A percentile compares a stretch with the other conserved stretches of the same genome.
These are phyloP conservation scores for Saturnia japonica DNA, from an alignment of 2,888 invertebrate genomes.

Conservation along the genomic window DNA sequence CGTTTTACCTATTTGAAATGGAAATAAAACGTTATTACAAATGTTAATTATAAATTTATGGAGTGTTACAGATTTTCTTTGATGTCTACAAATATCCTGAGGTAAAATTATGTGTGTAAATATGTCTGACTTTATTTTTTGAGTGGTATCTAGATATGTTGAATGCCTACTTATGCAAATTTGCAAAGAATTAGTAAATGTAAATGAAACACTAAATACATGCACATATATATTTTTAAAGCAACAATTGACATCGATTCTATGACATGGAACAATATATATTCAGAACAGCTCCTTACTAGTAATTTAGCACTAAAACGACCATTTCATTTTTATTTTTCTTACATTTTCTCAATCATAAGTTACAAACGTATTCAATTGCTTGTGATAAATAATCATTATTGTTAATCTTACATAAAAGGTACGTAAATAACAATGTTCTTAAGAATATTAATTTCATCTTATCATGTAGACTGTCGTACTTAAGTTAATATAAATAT, in stretches of 20 bases:
- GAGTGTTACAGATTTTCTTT: not conserved
- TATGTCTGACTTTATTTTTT: not conserved
- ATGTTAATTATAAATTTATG: not conserved
- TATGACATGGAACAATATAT: constrained; percentile 42
- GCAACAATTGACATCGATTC: constrained; percentile 47
- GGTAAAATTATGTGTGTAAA: not conserved
- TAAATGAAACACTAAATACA: constrained; percentile 18
- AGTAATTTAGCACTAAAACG: not conserved
- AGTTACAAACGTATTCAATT: not conserved
- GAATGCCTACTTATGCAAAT: too few species aligned
- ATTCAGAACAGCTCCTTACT: constrained; percentile 24
- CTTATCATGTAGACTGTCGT: not conserved
- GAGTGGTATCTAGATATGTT: too few species aligned
- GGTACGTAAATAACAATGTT: not conserved
- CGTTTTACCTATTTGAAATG: too few species aligned
- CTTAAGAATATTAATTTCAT: constrained; percentile 14
- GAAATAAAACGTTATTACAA: not conserved
- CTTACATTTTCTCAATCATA: not conserved
- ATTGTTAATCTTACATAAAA: not conserved
- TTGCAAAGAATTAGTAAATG: too few species aligned
- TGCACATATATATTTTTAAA: constrained; percentile 37
- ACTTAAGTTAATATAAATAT: not conserved
- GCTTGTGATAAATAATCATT: not conserved
- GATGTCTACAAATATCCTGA: not conserved
- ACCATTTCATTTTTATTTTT: not conserved